Conservation (phyloP, 92 coral and sea anemone genomes). For the Metridium senile region DNA sequence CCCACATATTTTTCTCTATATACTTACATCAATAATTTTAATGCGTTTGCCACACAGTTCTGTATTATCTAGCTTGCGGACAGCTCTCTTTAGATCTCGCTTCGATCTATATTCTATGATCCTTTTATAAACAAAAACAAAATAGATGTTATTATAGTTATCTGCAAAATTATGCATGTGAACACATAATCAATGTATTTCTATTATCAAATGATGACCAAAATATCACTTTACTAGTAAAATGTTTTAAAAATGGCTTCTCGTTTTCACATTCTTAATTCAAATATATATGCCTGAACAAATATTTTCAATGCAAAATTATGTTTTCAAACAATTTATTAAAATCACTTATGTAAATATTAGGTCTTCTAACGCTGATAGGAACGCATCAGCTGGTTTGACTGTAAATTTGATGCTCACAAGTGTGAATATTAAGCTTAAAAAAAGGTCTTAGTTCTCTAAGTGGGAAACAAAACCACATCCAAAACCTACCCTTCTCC, state of each 20-base stretch:
- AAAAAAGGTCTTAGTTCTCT: not conserved
- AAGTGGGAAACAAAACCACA: not conserved
- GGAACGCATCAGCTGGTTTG: too few relatives aligned
- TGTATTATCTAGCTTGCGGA: conserved; percentile 89
- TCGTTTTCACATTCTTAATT: too few relatives aligned
- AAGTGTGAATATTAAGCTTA: not conserved
- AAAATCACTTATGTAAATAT: too few relatives aligned
- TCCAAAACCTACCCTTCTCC: conserved; percentile 86
- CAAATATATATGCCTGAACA: not conserved
- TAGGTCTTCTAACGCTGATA: too few relatives aligned
- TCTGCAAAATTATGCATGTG: not conserved
- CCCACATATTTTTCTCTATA: not conserved
- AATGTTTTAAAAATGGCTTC: too few relatives aligned
- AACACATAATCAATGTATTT: not conserved
- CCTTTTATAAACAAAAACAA: conserved; percentile 47
- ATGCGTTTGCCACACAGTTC: conserved; percentile 88
- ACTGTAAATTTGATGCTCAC: not conserved
- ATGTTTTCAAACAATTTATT: too few relatives aligned
- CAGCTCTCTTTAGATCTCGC: conserved; percentile 75
- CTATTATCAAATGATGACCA: not conserved
- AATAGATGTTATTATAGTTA: not conserved
- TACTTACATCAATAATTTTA: conserved; percentile 83
- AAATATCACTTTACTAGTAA: too few relatives aligned
- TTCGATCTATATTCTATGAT: conserved; percentile 79
- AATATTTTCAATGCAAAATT: too few relatives aligned